A percentile compares a stretch with the other conserved stretches of the same genome.
Evolutionary conservation across 2,888 invertebrate genomes (phyloP).

Genomic region (Acanthosoma haemorrhoidale): DNA sequence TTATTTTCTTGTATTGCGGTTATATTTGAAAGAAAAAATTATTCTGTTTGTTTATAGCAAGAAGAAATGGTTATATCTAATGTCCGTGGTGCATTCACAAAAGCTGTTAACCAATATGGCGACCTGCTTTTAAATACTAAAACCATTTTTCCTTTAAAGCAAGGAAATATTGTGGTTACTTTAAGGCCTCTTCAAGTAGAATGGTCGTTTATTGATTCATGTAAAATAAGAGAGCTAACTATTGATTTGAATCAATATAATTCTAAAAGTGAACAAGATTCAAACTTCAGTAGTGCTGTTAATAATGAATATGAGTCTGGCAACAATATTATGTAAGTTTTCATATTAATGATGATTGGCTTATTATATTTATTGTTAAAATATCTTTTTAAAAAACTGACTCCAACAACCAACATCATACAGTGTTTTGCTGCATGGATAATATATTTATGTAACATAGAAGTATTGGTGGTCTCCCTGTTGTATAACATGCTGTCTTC

Average conservation of each 20-base stretch:
- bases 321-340: neutral
- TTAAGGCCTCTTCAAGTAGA: slow-evolving; percentile 32
- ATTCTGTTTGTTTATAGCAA: neutral
- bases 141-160: slow-evolving; percentile 22
- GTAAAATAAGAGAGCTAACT: slow-evolving; percentile 30
- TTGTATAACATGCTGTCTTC: too few relatives aligned
- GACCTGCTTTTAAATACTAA: slow-evolving; percentile 34
- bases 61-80: neutral
- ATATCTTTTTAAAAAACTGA: too few relatives aligned
- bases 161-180: slow-evolving; percentile 25
- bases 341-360: neutral
- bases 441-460: too few relatives aligned
- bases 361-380: neutral
- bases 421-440: too few relatives aligned
- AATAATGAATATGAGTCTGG: neutral
- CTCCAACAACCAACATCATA: too few relatives aligned
- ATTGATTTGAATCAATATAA: slow-evolving; percentile 31
- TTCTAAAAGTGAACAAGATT: neutral
- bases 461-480: too few relatives aligned
- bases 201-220: slow-evolving; percentile 31
- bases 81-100: neutral
- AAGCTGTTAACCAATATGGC: slow-evolving; percentile 18
- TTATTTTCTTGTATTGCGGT: neutral
- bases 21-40: too few relatives aligned
- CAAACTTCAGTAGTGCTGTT: neutral